Evolutionary conservation across 2,888 invertebrate species (phyloP).

Genomic region (Noctua comes): DNA sequence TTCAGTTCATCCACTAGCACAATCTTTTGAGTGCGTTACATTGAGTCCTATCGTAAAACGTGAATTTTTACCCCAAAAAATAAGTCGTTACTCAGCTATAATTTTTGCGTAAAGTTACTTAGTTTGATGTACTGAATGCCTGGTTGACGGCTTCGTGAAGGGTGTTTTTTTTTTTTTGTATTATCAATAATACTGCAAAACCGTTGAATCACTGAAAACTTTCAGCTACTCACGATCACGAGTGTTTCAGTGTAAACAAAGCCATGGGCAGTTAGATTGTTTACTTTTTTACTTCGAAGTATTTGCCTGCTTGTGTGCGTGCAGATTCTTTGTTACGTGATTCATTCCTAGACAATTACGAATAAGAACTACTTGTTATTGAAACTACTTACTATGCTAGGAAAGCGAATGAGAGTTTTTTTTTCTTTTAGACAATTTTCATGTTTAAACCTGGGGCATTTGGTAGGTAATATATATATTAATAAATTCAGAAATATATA

Average conservation of each 20-base stretch:
- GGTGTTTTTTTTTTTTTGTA: no score
- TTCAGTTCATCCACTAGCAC: no score
- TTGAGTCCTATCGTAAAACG: no score
- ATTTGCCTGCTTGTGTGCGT: not conserved
- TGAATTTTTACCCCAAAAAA: no score
- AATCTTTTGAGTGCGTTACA: no score
- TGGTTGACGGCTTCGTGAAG: no score
- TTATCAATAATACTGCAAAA: not conserved
- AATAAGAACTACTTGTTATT: not conserved
- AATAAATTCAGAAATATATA: no score
- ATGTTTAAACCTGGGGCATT: not conserved
- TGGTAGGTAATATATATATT: no score
- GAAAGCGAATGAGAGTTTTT: not conserved
- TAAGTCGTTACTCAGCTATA: no score
- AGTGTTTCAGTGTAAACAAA: conserved; percentile 17
- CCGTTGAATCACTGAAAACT: conserved; percentile 28
- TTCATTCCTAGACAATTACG: conserved; percentile 1
- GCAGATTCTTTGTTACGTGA: conserved; percentile 16
- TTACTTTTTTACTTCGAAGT: conserved; percentile 7
- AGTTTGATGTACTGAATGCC: no score
- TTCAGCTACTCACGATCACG: not conserved
- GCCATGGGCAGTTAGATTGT: not conserved
- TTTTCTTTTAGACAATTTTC: not conserved
- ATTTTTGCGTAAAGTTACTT: no score
- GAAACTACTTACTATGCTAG: not conserved